Base-by-base conservation (phyloP, 2,113 vertebrate species). In the Pseudorectes ferrugineus region DNA sequence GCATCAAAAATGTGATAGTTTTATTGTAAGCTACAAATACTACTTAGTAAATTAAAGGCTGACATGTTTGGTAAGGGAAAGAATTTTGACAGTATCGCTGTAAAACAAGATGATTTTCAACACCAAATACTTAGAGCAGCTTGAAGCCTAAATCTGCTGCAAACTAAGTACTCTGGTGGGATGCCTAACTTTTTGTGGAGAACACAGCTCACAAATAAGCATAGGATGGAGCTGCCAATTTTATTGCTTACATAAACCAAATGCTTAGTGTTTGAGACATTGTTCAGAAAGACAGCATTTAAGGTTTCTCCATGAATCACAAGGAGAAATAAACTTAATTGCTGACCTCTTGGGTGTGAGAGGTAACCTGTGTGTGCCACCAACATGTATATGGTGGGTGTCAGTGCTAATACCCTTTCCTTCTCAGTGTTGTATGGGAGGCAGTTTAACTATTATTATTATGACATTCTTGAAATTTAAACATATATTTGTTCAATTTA, bases 81-180 rank as follows among this genome's bases (percentile, higher is more conserved):
- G 6, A 61, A 80, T 77, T 74, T 73, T 92, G 71, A 83, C 40
- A 61, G 10, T 80, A 77, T 91, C 54, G 19, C 20, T 70, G 33
- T 82, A 40, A 90, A 81, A 73, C 57, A 73, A 43, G 4, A 24
- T 35, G 3, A 23, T 70, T 95, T 93, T 79, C 67, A 83, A 55
- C 54, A 82, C 48, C 71, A 82, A 43, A 79, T 58, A 67, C 21
- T 49, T 89, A 73, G 28, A 77, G 20, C 67, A 89, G 18, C 59
- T 78, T 85, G 88, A 92, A 90, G 40, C 36, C 75, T 92, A 40
- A 73, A 83, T 61, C 45, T 48, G 4, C 45, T 92, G 36, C 45
- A 59, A n/a, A 62, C 12, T 40, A 46, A 71, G 40, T 72, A 43
- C 40, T 78, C 12, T 3, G 3, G 43, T 71, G 15, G 36, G 26